phyloP scores from a whole-genome alignment of 2,888 invertebrate species.

The Cetonia aurata region DNA sequence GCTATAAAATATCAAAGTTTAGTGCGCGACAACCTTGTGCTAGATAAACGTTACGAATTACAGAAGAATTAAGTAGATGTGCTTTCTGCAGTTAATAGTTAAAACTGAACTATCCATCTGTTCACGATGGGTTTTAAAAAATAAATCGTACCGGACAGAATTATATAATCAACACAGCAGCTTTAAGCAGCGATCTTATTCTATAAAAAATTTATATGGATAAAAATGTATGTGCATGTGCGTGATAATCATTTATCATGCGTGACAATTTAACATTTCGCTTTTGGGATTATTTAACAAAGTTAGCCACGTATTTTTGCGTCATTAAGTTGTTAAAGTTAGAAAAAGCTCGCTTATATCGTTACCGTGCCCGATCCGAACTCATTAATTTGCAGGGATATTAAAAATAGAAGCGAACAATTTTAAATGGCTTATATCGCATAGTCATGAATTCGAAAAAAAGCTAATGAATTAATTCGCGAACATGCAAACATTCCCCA shows the following conservation, averaged over 20 bases:
- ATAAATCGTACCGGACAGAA: not conserved
- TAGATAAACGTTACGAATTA: too few species aligned
- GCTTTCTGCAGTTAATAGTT: too few species aligned
- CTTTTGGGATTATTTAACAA: conserved; percentile 26
- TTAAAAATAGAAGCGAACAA: conserved; percentile 7
- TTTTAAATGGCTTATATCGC: conserved; percentile 4
- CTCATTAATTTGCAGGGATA: conserved; percentile 1
- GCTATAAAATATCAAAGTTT: too few species aligned
- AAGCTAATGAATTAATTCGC: conserved; percentile 9
- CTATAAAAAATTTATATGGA: conserved; percentile 18
- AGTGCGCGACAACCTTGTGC: too few species aligned
- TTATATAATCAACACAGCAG: not conserved
- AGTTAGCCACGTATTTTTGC: not conserved
- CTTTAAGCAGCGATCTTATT: not conserved
- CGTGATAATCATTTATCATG: conserved; percentile 27
- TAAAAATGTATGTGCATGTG: conserved; percentile 15
- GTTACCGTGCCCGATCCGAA: not conserved
- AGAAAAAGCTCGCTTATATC: too few species aligned
- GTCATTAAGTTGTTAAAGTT: not conserved
- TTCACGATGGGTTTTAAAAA: not conserved
- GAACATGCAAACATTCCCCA: too few species aligned
- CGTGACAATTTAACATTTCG: conserved; percentile 29
- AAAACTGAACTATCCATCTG: not conserved
- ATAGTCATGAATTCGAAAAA: conserved; percentile 6
- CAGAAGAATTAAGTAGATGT: too few species aligned